These are phyloP conservation scores for Aphelenchoides besseyi DNA, from an alignment of 1,140 invertebrate genomes.

Conservation along the genomic window DNA sequence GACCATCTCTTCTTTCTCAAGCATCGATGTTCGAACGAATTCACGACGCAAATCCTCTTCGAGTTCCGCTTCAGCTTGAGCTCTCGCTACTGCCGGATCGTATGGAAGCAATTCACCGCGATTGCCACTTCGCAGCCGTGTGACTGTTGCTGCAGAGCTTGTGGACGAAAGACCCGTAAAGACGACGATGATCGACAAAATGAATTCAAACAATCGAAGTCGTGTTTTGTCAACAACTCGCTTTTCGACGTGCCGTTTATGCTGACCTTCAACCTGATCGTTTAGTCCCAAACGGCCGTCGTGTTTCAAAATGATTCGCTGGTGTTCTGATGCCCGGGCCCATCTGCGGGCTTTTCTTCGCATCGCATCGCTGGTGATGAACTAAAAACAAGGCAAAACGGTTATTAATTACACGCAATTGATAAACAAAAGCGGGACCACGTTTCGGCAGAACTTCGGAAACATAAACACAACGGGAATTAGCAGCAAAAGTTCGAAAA, in stretches of 20 bases:
- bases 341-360: not conserved
- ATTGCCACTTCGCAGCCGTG: not conserved
- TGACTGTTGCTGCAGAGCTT: not conserved
- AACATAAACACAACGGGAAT: too few relatives aligned
- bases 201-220: not conserved
- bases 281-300: too few relatives aligned
- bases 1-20: constrained; percentile 6
- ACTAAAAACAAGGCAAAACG: too few relatives aligned
- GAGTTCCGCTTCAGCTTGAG: constrained; percentile 13
- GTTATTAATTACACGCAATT: too few relatives aligned
- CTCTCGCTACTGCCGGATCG: not conserved
- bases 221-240: too few relatives aligned
- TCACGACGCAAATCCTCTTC: constrained; percentile 20
- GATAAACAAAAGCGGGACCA: too few relatives aligned
- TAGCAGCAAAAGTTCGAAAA: too few relatives aligned
- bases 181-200: not conserved
- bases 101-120: not conserved
- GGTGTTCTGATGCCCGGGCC: not conserved
- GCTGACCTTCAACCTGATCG: too few relatives aligned
- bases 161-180: not conserved
- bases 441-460: too few relatives aligned
- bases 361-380: not conserved
- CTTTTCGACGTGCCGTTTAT: too few relatives aligned
- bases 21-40: constrained; percentile 6
- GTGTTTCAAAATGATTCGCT: too few relatives aligned